Percentiles rank a stretch among this genome's conserved stretches.
Evolutionary conservation across 2,888 invertebrate species (phyloP).

Genomic region (Noctua janthe): DNA sequence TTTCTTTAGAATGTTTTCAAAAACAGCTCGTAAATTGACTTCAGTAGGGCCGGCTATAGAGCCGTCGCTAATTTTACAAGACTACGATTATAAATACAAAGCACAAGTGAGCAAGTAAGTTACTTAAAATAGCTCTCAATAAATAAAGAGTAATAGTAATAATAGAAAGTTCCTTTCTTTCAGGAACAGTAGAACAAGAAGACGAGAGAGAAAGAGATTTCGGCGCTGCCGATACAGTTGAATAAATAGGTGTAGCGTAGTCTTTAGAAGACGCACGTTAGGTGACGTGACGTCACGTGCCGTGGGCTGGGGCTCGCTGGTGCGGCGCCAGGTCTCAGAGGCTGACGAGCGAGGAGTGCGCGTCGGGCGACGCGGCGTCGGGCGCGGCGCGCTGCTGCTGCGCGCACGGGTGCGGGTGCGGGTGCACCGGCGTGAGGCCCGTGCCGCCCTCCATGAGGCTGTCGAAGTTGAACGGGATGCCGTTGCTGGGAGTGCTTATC

Average conservation of each 20-base stretch:
- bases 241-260: constrained; percentile 63
- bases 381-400: constrained; percentile 94
- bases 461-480: constrained; percentile 97
- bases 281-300: constrained; percentile 66
- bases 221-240: constrained; percentile 56
- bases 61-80: constrained; percentile 71
- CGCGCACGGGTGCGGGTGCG: constrained; percentile 93
- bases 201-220: constrained; percentile 52
- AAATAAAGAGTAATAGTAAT: constrained; percentile 71
- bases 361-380: constrained; percentile 93
- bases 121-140: constrained; percentile 78
- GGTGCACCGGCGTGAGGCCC: constrained; percentile 95
- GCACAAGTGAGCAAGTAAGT: constrained; percentile 87
- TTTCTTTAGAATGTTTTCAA: constrained; percentile 78
- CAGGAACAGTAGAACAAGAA: constrained; percentile 27
- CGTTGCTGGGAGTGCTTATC: constrained; percentile 96
- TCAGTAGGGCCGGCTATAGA: constrained; percentile 76
- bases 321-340: constrained; percentile 90
- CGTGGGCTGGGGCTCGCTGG: constrained; percentile 3
- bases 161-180: constrained; percentile 28
- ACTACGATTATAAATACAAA: constrained; percentile 84
- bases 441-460: constrained; percentile 98
- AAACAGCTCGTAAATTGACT: constrained; percentile 87
- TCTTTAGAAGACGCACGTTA: constrained; percentile 72
- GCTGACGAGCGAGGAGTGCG: constrained; percentile 94